Evolutionary conservation across 2,888 invertebrate genomes (phyloP), one percentile per base, ranked within the genome.

Genomic region (Leistus spinibarbis): DNA sequence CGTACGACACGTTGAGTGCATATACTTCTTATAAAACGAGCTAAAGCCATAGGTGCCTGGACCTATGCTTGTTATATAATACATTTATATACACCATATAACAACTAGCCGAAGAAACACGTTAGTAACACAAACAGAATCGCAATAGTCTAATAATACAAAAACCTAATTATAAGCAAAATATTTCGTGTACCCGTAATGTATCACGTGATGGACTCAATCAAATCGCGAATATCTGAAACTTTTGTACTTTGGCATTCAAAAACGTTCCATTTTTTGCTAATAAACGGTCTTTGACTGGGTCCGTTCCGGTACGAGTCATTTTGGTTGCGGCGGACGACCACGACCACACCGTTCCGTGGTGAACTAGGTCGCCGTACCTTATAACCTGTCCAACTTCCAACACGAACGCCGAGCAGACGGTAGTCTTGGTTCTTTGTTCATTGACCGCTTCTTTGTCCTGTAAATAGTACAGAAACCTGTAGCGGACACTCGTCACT

Each of bases 381-480:
- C 17, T 40, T 40, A 17, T 19, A 60, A 60, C 60, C 60, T 60
- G 60, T 60, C 40, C 40, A 40, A 60, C 60, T 60, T 19, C n/a
- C n/a, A n/a, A n/a, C n/a, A n/a, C n/a, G n/a, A 60, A 19, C 60
- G 54, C 2, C 54, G n/a, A 40, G 40, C 56, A 60, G 60, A 60
- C 60, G 60, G 60, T 60, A 19, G 60, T 22, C 20, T 60, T 40
- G 9, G 60, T 10, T 60, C 17, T 22, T 19, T 60, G 60, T 60
- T 22, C 16, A 9, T 60, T 10, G 20, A 17, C 17, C 60, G 60
- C 19, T 16, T 60, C 22, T 60, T 60, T 60, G 60, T 60, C 60
- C 60, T 60, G 19, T 60, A 60, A 60, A 60, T 19, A 60, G 60
- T 60, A 19, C 60, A 22, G 17, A 60, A 60, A 60, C 60, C 60